These are phyloP conservation scores for Sitodiplosis mosellana DNA, from an alignment of 1,140 invertebrate species.

Conservation along the genomic window DNA sequence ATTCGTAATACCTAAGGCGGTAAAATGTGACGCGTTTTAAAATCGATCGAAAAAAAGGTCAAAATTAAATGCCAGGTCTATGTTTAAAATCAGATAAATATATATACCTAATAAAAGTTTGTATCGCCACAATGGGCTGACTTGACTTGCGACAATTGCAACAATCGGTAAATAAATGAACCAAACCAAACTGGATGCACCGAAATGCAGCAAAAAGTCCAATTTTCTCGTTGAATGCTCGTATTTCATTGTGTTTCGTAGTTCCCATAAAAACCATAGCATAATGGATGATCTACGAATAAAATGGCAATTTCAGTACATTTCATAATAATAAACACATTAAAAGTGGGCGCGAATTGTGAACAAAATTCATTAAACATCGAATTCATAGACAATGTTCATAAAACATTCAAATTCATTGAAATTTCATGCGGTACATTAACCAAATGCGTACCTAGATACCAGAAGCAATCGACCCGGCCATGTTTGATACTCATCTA, in stretches of 20 bases:
- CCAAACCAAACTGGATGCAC: constrained; percentile 93
- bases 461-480: constrained; percentile 85
- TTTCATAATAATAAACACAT: no score
- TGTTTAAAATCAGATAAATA: constrained; percentile 6
- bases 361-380: no score
- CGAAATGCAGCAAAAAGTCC: constrained; percentile 89
- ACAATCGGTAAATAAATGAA: constrained; percentile 92
- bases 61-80: no score
- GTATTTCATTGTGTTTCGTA: constrained; percentile 81
- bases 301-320: no score
- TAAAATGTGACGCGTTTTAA: no score
- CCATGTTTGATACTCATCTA: constrained; percentile 93
- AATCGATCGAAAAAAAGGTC: no score
- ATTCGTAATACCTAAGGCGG: constrained; percentile 66
- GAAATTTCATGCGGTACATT: no score
- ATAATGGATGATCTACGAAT: constrained; percentile 59
- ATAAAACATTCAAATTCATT: no score
- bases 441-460: constrained; percentile 16
- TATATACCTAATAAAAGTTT: constrained; percentile 78
- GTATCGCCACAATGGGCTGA: constrained; percentile 87
- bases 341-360: no score
- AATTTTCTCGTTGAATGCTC: constrained; percentile 81
- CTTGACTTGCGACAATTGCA: constrained; percentile 79
- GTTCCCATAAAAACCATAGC: constrained; percentile 85
- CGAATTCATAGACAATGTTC: no score